Percentiles rank a stretch among this genome's conserved stretches.
Evolutionary conservation across 2,113 vertebrate genomes (phyloP).

Genomic region (Suricata suricatta): DNA sequence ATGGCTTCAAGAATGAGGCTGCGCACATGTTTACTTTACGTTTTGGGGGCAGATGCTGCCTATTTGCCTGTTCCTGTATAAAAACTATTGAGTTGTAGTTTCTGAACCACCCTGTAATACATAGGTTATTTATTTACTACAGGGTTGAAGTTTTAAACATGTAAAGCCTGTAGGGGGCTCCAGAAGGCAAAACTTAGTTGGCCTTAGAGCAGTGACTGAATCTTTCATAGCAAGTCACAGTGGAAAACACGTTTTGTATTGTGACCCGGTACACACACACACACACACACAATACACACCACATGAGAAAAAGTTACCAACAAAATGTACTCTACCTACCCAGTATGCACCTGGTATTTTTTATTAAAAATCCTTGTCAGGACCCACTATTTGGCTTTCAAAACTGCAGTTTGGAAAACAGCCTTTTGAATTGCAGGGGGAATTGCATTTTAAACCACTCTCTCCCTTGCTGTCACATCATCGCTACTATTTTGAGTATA

Average conservation of each 20-base stretch:
- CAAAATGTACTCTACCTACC: neutral
- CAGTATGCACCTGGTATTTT: neutral
- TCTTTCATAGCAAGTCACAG: neutral
- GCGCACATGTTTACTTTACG: neutral
- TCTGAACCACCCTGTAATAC: neutral
- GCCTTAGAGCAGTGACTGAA: neutral
- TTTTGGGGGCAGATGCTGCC: neutral
- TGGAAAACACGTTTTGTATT: neutral
- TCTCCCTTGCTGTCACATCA: neutral
- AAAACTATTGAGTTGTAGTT: neutral
- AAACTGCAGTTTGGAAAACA: neutral
- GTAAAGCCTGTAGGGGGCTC: conserved; percentile 74
- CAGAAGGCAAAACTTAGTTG: conserved; percentile 50
- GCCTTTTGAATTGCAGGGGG: neutral
- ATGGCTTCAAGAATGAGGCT: neutral
- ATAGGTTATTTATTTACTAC: neutral
- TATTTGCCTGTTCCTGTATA: neutral
- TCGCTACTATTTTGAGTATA: conserved; percentile 3
- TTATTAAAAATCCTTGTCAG: neutral
- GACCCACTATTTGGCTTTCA: neutral
- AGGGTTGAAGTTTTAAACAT: neutral
- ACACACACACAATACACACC: neutral
- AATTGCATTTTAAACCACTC: neutral
- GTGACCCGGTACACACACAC: neutral
- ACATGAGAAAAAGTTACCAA: neutral